Base-by-base conservation (phyloP, 2,888 invertebrate species). In the Lathronympha strigana region DNA sequence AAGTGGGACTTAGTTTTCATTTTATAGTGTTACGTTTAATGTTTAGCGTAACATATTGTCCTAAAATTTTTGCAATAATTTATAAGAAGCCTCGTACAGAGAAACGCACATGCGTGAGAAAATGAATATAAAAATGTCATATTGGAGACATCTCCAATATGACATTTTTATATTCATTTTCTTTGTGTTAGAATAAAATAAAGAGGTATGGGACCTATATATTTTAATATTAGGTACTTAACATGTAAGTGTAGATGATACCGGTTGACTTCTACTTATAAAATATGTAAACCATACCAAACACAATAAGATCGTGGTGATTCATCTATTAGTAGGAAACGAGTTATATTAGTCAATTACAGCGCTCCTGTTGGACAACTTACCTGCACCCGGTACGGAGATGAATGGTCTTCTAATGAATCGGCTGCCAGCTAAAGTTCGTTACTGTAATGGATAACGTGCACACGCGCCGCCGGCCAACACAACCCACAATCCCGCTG, bases 361-460 rank as follows among this genome's bases (percentile, higher is more conserved):
- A 45, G 15, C 47, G 38, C 51, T 45, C 58, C 57, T 58, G 60
- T 43, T 51, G 61, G 50, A 38, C 43, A 40, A 58, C 38, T 64
- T 72, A 72, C 74, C 72, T 71, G 70, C 66, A 68, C 61, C 66
- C 70, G 70, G 55, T 43, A 43, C 53, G 67, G 77, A 79, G 81
- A 86, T 85, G 86, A 86, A 88, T 87, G 82, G 82, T 76, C 86
- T 86, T 83, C 86, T 87, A 87, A 88, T 87, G 86, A 86, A 87
- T 82, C 83, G 79, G 78, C 76, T 72, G 77, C 72, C 74, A 71
- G 72, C 75, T 78, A 77, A 85, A 85, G 81, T 84, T 87, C 83
- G 86, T 85, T 87, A 84, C 78, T 72, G 79, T 84, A 86, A 83
- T 87, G 82, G 85, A 77, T 78, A 78, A 77, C 79, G 74, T 73